Conservation (phyloP, 2,797 vertebrate species). For the Eulemur mongoz region DNA sequence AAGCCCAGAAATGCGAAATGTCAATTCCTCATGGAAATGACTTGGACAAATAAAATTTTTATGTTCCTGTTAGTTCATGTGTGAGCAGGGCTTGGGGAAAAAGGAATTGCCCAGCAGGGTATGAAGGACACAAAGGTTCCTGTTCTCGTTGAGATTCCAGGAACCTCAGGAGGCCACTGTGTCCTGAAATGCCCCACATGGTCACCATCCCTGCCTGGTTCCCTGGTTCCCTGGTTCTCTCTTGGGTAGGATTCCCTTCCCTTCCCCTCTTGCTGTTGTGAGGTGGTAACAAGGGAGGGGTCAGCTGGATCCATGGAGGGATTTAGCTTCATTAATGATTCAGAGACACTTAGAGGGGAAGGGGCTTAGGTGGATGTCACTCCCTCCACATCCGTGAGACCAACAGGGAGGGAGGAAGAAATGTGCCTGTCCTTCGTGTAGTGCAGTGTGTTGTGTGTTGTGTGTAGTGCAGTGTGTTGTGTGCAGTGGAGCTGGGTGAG, state of each 20-base stretch:
- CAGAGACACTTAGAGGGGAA: not conserved
- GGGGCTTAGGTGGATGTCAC: not conserved
- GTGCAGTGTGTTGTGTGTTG: too few species aligned
- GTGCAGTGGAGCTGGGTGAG: not conserved
- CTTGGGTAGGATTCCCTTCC: not conserved
- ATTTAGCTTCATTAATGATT: not conserved
- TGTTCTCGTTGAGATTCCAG: slow-evolving; percentile 48
- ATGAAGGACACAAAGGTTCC: slow-evolving; percentile 53
- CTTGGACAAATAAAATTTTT: slow-evolving; percentile 54
- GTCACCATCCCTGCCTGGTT: not conserved
- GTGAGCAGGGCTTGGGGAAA: not conserved
- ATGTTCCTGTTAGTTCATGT: slow-evolving; percentile 46
- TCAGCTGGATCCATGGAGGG: not conserved
- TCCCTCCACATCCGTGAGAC: not conserved
- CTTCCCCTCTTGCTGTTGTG: not conserved
- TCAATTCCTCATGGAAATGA: slow-evolving; percentile 35
- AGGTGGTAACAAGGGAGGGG: not conserved
- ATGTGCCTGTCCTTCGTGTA: not conserved
- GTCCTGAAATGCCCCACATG: slow-evolving; percentile 9
- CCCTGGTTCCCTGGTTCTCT: not conserved
- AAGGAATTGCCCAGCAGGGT: slow-evolving; percentile 24
- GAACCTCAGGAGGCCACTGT: not conserved
- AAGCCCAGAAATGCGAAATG: not conserved
- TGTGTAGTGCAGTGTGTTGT: not conserved
- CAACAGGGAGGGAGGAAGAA: not conserved